phyloP scores from a whole-genome alignment of 2,888 invertebrate species.

The Drosophila greeni region DNA sequence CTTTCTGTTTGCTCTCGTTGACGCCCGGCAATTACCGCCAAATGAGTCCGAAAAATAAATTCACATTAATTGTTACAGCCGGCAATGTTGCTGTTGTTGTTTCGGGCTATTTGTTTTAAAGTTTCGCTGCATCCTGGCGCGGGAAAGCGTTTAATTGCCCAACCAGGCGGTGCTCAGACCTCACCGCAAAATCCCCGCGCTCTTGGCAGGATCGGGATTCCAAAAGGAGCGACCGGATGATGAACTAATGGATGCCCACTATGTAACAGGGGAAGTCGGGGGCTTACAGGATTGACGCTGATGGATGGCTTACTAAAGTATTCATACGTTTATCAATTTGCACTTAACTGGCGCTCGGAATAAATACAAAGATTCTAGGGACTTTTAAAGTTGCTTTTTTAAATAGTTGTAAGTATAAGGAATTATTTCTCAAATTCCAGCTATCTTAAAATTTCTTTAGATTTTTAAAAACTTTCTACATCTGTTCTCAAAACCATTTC shows the following conservation, averaged over 20 bases:
- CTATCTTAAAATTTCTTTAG: neutral
- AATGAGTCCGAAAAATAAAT: conserved; percentile 69
- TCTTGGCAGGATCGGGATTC: conserved; percentile 1
- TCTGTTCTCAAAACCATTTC: conserved; percentile 6
- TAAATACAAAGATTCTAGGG: neutral
- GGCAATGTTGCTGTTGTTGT: conserved; percentile 12
- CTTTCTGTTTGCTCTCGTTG: conserved; percentile 37
- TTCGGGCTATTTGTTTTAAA: conserved; percentile 64
- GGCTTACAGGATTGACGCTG: conserved; percentile 4
- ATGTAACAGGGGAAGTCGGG: neutral
- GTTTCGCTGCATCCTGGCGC: conserved; percentile 36
- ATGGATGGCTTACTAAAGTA: conserved; percentile 11
- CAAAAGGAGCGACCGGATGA: conserved; percentile 8
- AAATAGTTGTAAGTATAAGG: neutral
- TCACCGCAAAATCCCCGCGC: conserved; percentile 20
- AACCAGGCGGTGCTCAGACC: conserved; percentile 25
- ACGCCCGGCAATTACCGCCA: conserved; percentile 63
- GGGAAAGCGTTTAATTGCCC: conserved; percentile 58
- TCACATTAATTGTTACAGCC: conserved; percentile 67
- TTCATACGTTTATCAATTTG: conserved; percentile 8
- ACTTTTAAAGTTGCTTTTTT: neutral
- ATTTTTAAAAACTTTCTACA: no score
- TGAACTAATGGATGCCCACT: conserved; percentile 23
- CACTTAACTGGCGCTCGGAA: neutral
- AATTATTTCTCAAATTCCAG: neutral